These are phyloP conservation scores for Venustaconcha ellipsiformis DNA, from an alignment of 1,140 invertebrate genomes.

Conservation along the genomic window DNA sequence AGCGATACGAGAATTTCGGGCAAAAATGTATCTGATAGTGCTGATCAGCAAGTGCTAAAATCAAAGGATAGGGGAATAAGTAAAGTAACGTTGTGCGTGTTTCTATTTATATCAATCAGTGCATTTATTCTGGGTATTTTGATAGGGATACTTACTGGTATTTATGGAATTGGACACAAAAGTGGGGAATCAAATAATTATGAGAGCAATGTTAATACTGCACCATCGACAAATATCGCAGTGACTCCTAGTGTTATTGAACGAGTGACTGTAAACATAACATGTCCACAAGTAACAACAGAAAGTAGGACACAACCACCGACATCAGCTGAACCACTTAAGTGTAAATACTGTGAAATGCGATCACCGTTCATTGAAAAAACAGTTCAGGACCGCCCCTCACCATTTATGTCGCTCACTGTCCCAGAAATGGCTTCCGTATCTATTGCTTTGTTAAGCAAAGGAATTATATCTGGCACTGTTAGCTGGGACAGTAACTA, in stretches of 20 bases:
- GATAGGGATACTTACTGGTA: conserved; percentile 11
- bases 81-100: too few relatives aligned
- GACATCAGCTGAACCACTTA: background rate
- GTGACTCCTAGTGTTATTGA: too few relatives aligned
- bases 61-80: too few relatives aligned
- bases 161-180: background rate
- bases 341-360: conserved; percentile 1
- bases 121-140: conserved; percentile 9
- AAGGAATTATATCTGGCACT: background rate
- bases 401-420: conserved; percentile 16
- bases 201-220: background rate
- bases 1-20: too few relatives aligned
- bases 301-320: too few relatives aligned
- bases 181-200: background rate
- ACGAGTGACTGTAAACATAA: background rate
- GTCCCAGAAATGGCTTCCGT: conserved; percentile 9
- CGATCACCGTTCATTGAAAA: conserved; percentile 7
- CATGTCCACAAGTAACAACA: background rate
- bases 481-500: background rate
- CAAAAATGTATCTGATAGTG: too few relatives aligned
- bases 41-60: too few relatives aligned
- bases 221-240: too few relatives aligned
- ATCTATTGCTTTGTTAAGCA: background rate
- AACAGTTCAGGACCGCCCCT: background rate
- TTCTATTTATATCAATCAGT: background rate